Conservation (phyloP, 2,797 vertebrate species). For the Cyprinella venusta region DNA sequence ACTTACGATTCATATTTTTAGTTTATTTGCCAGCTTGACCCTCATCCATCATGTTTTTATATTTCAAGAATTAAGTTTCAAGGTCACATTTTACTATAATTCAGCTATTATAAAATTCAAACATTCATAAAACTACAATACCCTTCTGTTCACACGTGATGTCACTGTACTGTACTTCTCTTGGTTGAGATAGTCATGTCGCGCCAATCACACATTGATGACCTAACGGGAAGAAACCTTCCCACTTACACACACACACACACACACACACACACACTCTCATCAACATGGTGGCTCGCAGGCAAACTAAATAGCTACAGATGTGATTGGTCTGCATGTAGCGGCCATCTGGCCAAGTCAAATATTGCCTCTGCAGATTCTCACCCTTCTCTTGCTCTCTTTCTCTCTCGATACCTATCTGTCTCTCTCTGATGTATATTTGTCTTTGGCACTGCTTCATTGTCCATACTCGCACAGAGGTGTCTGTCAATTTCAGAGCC, state of each 20-base stretch:
- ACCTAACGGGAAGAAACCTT: slow-evolving; percentile 39
- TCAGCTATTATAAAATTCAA: background rate
- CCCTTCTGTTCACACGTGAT: slow-evolving; percentile 33
- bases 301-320: slow-evolving; percentile 79
- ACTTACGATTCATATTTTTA: slow-evolving; percentile 29
- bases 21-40: background rate
- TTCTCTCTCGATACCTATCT: slow-evolving; percentile 51
- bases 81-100: background rate
- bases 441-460: slow-evolving; percentile 80
- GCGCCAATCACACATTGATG: slow-evolving; percentile 34
- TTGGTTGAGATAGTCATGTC: slow-evolving; percentile 6
- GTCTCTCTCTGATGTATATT: slow-evolving; percentile 69
- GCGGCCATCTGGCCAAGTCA: slow-evolving; percentile 85
- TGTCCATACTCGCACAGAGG: slow-evolving; percentile 81
- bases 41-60: background rate
- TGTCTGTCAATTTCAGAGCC: slow-evolving; percentile 57
- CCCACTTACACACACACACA: slow-evolving; percentile 9
- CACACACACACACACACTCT: slow-evolving; percentile 28
- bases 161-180: slow-evolving; percentile 11
- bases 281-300: slow-evolving; percentile 64
- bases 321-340: slow-evolving; percentile 78
- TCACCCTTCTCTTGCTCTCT: slow-evolving; percentile 68
- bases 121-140: background rate
- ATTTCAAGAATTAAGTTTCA: background rate
- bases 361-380: slow-evolving; percentile 81